These are phyloP conservation scores for Lerema accius DNA, from an alignment of 1,140 invertebrate species.

Conservation along the genomic window DNA sequence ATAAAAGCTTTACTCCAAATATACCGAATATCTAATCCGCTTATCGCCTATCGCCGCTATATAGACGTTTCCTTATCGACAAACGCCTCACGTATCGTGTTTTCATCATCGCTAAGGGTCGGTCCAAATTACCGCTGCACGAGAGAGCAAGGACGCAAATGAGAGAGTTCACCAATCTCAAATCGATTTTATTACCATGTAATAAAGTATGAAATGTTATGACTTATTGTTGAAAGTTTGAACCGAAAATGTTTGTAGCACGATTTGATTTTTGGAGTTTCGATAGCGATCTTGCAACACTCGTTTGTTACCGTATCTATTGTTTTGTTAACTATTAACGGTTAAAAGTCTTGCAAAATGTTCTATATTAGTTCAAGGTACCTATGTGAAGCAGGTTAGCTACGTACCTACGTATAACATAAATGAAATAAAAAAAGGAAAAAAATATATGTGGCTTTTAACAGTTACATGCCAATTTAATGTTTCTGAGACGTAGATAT, in stretches of 20 bases:
- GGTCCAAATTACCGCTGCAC: slow-evolving; percentile 43
- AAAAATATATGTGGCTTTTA: too few relatives aligned
- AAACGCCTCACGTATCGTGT: slow-evolving; percentile 50
- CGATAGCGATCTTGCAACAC: slow-evolving; percentile 47
- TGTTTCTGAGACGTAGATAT: too few relatives aligned
- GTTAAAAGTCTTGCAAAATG: too few relatives aligned
- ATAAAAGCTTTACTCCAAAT: too few relatives aligned
- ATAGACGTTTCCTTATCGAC: background rate
- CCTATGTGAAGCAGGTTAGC: too few relatives aligned
- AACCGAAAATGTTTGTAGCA: slow-evolving; percentile 21
- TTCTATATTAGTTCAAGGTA: too few relatives aligned
- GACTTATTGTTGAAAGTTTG: slow-evolving; percentile 6
- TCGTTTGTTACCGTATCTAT: background rate
- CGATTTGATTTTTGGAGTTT: slow-evolving; percentile 44
- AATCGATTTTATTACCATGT: slow-evolving; percentile 31
- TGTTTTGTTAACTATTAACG: too few relatives aligned
- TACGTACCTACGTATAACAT: too few relatives aligned
- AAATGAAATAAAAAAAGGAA: too few relatives aligned
- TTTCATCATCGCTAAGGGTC: slow-evolving; percentile 57
- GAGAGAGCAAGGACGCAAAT: slow-evolving; percentile 30
- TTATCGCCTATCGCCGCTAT: background rate
- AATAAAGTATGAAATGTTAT: slow-evolving; percentile 14
- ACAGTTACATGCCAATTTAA: too few relatives aligned
- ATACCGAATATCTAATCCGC: too few relatives aligned
- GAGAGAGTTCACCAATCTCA: slow-evolving; percentile 21